Evolutionary conservation across 2,113 vertebrate species (phyloP), one percentile per base, ranked within the genome.

Genomic region (Urocolius indicus): DNA sequence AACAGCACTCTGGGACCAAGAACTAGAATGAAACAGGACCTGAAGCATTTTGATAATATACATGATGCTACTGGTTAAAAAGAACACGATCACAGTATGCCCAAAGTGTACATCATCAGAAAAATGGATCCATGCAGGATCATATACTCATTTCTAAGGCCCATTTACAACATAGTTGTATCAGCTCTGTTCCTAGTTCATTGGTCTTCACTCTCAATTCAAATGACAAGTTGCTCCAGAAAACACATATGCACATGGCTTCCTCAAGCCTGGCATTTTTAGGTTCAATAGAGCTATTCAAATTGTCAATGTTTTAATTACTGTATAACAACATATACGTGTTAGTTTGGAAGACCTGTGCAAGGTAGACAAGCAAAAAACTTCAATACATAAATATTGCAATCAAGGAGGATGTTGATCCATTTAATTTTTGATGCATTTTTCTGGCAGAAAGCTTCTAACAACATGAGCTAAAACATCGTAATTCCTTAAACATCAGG

Each of bases 401-500:
- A 73, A 54, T 29, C 36, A 69, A 90, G 22, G 48, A 69, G 36
- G 52, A 81, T 87, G 49, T 67, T 73, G 45, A 84, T 82, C 86
- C 0, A 1, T 84, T 93, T 86, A 17, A 75, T 87, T 52, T 81
- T 88, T 62, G n/a, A 90, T 93, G 19, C 26, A 13, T 87, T 94
- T 92, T 95, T 69, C 76, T 72, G 30, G 73, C 62, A 96, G 90
- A 86, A 92, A 65, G 49, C 65, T 92, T 82, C 45, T 75, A 95
- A 75, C 52, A 62, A 79, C 71, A 77, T 75, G 66, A 95, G 87
- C 73, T 72, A 82, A 82, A 96, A 79, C 49, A 88, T 87, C 38
- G 58, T 93, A 96, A 95, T 96, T 86, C 69, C 49, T 92, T 93
- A 90, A 94, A 96, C 22, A 90, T 32, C 58, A 88, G 61, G 41